Base-by-base conservation (phyloP, 2,113 vertebrate genomes). In the Cyrtonyx montezumae region DNA sequence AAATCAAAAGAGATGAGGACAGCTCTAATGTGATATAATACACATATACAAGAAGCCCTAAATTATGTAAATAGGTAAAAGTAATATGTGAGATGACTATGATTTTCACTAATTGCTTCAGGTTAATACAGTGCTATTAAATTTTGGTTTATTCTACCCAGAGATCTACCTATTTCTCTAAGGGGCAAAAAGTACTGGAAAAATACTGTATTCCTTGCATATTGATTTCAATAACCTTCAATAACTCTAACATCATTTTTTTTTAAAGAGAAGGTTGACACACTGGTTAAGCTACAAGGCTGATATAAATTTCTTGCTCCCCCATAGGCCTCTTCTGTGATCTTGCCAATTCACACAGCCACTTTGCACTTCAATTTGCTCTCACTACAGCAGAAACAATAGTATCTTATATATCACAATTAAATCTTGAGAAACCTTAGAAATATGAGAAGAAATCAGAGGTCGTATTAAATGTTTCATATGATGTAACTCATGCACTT, bases 311-410 rank as follows among this genome's bases (percentile, higher is more conserved):
- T 93, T 89, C 89, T 78, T 91, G 67, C 84, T 91, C 36, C 70
- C 74, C 46, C 59, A 73, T 7, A 84, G 78, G 55, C 84, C 88
- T 87, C 82, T 87, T 79, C 46, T 94, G 82, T 74, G 85, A 93
- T 90, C 84, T 89, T 93, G 71, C 87, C 93, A 94, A 43, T 90
- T 87, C 82, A 46, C 7, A 5, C 34, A 18, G 71, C 34, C 45
- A 34, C 71, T 82, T 91, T 22, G 55, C 70, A 45, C 79, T 92
- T 79, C 46, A 45, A 94, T 92, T 90, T 92, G 56, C 96, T 79
- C 34, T 93, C 59, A 22, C 55, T 18, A 12, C 7, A 85, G 48
- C 13, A 56, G 59, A 79, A 75, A 93, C 49, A 94, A 63, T 77
- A 18, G 79, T 26, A 79, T 71, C 87, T 70, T 58, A 28, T 55